Evolutionary conservation across 2,888 invertebrate genomes (phyloP).

Genomic region (Diabrotica balteata): DNA sequence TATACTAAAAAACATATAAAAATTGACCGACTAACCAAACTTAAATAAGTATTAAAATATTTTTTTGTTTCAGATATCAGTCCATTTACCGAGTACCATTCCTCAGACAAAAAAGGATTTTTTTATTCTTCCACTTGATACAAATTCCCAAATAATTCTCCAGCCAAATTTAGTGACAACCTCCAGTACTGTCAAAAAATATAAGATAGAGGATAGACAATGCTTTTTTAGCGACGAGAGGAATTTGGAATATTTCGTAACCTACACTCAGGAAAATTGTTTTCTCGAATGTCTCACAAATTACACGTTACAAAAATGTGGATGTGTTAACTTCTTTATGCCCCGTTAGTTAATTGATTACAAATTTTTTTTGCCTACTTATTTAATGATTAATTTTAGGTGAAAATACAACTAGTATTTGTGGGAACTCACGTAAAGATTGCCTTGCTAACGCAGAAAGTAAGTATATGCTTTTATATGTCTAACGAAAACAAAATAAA

Average conservation of each 20-base stretch:
- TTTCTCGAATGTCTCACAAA: slow-evolving; percentile 73
- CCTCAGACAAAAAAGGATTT: slow-evolving; percentile 72
- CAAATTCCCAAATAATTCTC: slow-evolving; percentile 71
- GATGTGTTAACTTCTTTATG: slow-evolving; percentile 67
- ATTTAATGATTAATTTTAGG: too few relatives aligned
- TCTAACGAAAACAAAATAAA: too few relatives aligned
- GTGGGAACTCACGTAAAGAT: too few relatives aligned
- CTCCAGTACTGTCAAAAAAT: slow-evolving; percentile 68
- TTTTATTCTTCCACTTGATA: slow-evolving; percentile 71
- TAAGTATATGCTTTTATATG: too few relatives aligned
- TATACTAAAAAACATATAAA: too few relatives aligned
- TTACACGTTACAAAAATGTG: slow-evolving; percentile 62
- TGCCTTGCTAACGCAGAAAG: too few relatives aligned
- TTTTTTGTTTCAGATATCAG: slow-evolving; percentile 60
- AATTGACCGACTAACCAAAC: too few relatives aligned
- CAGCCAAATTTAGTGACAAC: slow-evolving; percentile 76
- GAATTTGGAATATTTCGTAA: slow-evolving; percentile 67
- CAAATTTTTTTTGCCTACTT: too few relatives aligned
- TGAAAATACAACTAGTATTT: too few relatives aligned
- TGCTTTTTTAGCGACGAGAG: slow-evolving; percentile 72
- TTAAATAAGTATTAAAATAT: neutral
- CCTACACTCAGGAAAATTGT: slow-evolving; percentile 74
- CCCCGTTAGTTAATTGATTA: slow-evolving; percentile 56
- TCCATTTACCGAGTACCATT: slow-evolving; percentile 72
- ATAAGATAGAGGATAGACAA: slow-evolving; percentile 67